These are phyloP conservation scores for Drosophila virilis DNA, from an alignment of 1,140 invertebrate species.

Conservation along the genomic window DNA sequence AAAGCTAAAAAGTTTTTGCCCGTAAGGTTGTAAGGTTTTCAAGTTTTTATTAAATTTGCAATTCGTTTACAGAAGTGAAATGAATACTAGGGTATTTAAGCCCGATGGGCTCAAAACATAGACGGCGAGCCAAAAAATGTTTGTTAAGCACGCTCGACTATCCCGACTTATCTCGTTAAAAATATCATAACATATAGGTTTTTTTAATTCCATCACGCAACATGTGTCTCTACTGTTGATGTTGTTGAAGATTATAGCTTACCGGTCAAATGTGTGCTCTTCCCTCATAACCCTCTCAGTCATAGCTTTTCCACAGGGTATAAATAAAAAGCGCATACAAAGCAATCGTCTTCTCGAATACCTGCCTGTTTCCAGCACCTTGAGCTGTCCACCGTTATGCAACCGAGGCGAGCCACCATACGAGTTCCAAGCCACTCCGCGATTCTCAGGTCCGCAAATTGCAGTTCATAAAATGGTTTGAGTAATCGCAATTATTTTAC, in stretches of 20 bases:
- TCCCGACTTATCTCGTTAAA: too few species aligned
- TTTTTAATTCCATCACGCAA: too few species aligned
- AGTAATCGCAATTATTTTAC: slow-evolving; percentile 66
- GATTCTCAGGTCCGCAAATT: not conserved
- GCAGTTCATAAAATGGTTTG: slow-evolving; percentile 35
- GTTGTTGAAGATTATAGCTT: too few species aligned
- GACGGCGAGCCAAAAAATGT: too few species aligned
- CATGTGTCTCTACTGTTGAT: too few species aligned
- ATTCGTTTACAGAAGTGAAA: not conserved
- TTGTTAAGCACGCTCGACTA: too few species aligned
- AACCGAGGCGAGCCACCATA: not conserved
- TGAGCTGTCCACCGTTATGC: not conserved
- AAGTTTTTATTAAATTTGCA: not conserved
- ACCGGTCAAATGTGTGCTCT: not conserved
- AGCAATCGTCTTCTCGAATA: not conserved
- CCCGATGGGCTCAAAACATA: too few species aligned
- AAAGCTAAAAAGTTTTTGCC: not conserved
- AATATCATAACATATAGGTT: too few species aligned
- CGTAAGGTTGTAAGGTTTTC: not conserved
- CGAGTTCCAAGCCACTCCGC: not conserved
- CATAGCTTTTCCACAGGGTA: not conserved
- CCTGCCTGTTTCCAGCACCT: not conserved
- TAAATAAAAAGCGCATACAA: slow-evolving; percentile 3
- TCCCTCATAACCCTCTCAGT: not conserved
- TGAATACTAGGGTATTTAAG: not conserved